Percentiles rank a stretch among this genome's conserved stretches.
These are phyloP conservation scores for Falcaria lacertinaria DNA, from an alignment of 2,888 invertebrate species.

Conservation along the genomic window DNA sequence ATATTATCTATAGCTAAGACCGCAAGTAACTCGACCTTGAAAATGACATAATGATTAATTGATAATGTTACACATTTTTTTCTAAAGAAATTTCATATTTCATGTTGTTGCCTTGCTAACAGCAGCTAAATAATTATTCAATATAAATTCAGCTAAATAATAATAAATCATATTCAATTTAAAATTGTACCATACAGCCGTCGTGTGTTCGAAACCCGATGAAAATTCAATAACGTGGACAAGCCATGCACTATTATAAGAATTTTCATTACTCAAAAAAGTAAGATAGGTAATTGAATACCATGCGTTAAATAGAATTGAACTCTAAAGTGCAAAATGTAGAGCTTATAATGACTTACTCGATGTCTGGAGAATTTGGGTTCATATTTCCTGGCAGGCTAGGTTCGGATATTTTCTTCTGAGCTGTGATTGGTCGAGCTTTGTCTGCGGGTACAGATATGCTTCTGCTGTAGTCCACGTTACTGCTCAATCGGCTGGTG, in stretches of 20 bases:
- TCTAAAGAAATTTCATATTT: too few relatives aligned
- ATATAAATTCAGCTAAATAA: too few relatives aligned
- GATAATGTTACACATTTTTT: too few relatives aligned
- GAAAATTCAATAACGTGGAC: neutral
- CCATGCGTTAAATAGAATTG: constrained; percentile 23
- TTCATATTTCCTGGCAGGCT: constrained; percentile 78
- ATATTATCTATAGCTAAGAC: too few relatives aligned
- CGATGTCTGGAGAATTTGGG: constrained; percentile 85
- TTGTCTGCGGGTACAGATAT: constrained; percentile 93
- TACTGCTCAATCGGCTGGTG: constrained; percentile 76
- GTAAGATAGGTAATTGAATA: constrained; percentile 23
- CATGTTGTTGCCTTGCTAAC: too few relatives aligned
- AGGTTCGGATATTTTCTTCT: constrained; percentile 76
- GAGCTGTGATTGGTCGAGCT: constrained; percentile 54
- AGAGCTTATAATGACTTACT: constrained; percentile 74
- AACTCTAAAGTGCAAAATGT: constrained; percentile 11
- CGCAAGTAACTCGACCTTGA: too few relatives aligned
- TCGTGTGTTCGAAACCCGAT: neutral
- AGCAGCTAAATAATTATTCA: too few relatives aligned
- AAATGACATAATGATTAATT: too few relatives aligned
- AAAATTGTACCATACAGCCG: too few relatives aligned
- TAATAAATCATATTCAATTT: too few relatives aligned
- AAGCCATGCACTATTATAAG: constrained; percentile 10
- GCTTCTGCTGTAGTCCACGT: constrained; percentile 90
- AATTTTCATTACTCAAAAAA: constrained; percentile 9